A percentile compares a stretch with the other conserved stretches of the same genome.
phyloP scores from a whole-genome alignment of 2,888 invertebrate genomes.

The Uropetala carovei region DNA sequence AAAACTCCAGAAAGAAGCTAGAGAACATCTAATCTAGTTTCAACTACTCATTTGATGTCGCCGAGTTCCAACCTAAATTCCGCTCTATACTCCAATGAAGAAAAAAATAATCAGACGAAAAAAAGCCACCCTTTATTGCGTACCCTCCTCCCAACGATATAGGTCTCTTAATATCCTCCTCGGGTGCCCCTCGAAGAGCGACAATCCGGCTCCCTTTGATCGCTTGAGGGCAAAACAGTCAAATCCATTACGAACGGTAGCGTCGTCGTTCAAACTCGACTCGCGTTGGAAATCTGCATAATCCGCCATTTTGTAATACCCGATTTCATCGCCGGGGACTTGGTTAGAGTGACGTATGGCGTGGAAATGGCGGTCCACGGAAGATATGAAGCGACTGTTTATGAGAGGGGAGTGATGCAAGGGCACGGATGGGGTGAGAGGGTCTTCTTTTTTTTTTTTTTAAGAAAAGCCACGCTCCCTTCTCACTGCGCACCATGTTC shows the following conservation, averaged over 20 bases:
- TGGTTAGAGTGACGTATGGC: slow-evolving; percentile 37
- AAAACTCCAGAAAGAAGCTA: background rate
- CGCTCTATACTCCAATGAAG: background rate
- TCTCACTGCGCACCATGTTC: background rate
- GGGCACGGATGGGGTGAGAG: background rate
- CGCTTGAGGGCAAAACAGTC: slow-evolving; percentile 27
- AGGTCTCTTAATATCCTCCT: slow-evolving; percentile 13
- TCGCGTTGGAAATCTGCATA: slow-evolving; percentile 47
- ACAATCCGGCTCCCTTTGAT: slow-evolving; percentile 23
- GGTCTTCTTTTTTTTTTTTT: background rate
- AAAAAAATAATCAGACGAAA: slow-evolving; percentile 1
- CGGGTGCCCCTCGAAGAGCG: background rate
- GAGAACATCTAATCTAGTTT: background rate
- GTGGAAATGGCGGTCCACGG: slow-evolving; percentile 40
- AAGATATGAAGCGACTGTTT: slow-evolving; percentile 20
- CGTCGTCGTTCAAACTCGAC: slow-evolving; percentile 27
- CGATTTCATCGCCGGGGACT: slow-evolving; percentile 39
- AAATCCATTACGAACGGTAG: slow-evolving; percentile 51
- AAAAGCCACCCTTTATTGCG: background rate
- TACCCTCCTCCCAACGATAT: background rate
- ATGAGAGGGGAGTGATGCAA: slow-evolving; percentile 13
- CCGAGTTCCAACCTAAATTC: background rate
- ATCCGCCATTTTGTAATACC: slow-evolving; percentile 54
- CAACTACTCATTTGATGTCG: background rate
- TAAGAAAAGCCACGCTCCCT: background rate